phyloP scores from a whole-genome alignment of 2,797 vertebrate species.

The Garrulus glandarius region DNA sequence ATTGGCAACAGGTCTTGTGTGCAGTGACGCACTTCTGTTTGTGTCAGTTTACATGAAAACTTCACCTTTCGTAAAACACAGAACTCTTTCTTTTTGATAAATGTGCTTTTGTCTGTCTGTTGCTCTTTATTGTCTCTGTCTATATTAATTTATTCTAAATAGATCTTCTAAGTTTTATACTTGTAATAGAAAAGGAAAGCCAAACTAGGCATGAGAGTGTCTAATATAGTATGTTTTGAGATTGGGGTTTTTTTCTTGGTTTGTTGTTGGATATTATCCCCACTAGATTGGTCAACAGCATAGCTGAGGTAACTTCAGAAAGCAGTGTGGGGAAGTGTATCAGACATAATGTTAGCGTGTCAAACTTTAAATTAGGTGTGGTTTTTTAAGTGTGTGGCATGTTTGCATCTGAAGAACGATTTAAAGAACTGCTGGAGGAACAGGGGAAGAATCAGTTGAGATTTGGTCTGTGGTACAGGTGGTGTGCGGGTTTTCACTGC shows the following conservation, averaged over 20 bases:
- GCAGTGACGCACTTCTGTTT: neutral
- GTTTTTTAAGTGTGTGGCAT: neutral
- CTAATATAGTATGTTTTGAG: neutral
- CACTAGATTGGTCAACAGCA: neutral
- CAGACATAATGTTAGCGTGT: neutral
- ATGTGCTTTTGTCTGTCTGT: neutral
- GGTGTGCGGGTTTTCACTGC: neutral
- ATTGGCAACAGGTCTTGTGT: neutral
- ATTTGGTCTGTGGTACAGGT: neutral
- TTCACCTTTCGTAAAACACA: neutral
- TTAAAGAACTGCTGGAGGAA: neutral
- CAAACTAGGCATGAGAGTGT: neutral
- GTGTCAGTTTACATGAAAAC: neutral
- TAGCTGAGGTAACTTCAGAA: neutral
- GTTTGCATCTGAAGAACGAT: neutral
- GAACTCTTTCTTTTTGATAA: neutral
- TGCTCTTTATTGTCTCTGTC: neutral
- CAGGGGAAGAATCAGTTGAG: neutral
- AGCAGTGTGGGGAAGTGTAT: neutral
- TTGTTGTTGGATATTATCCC: neutral
- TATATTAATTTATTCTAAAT: neutral
- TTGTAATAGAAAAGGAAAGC: neutral
- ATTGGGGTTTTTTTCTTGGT: accelerated
- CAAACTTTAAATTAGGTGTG: neutral
- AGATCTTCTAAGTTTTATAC: neutral